Base-by-base conservation (phyloP, 1,140 invertebrate species). In the Chrysopa pallens region DNA sequence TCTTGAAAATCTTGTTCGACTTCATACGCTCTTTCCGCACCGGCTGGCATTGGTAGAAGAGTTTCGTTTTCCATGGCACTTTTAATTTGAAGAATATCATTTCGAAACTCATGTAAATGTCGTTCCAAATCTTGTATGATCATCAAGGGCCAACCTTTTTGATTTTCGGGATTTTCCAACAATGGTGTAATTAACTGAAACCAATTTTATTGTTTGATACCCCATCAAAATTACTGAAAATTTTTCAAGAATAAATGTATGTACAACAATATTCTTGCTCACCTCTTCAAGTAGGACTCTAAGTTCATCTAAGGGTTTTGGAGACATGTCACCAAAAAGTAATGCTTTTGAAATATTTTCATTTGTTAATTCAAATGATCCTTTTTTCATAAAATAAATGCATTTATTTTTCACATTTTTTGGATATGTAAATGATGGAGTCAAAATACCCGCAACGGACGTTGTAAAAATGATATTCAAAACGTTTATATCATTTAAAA, bases 311-410 rank as follows among this genome's bases (percentile, higher is more conserved):
- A 91, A 62, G 0, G 84, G 76, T 48, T 78, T 78, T 2, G 76
- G 70, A 2, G 81, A 74, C 52, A 91, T 68, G 58, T 91, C 86
- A 6, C 88, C 87, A 48, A 78, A 76, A n/a, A 80, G 68, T 6
- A 90, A 51, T 1, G 67, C 57, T 27, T 67, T 63, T 41, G 66
- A 59, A 7, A 80, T 61, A 49, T 76, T 73, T 31, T 74, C 68
- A 43, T 66, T 70, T 1, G 66, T 63, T 23, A 23, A 23, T 23
- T 23, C 17, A 23, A 23, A 3, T 23, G 17, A 2, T 23, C 17
- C 17, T 23, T 23, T 23, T 23, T 23, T 23, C 17, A 23, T 23
- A 23, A 23, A 23, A 23, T 23, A 23, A 23, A 23, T 5, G 17
- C 17, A 23, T 23, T 23, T 23, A 23, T 23, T 23, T 23, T 23